Evolutionary conservation across 2,113 vertebrate genomes (phyloP).

Genomic region (Alaudala cheleensis): DNA sequence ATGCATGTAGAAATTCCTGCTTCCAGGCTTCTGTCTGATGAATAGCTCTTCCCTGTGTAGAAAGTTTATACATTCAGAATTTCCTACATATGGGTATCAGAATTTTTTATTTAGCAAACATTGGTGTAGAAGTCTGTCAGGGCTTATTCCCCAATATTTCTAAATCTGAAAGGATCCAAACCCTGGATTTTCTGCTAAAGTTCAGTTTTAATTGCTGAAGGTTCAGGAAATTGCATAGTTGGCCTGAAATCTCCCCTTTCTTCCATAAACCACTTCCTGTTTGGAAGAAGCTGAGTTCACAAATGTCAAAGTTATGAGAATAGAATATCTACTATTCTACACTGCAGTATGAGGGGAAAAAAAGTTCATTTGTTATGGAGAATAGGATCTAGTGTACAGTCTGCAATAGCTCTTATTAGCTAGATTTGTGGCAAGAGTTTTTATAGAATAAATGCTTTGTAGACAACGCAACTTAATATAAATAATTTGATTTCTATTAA

Average conservation of each 20-base stretch:
- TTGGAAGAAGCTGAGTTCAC: slow-evolving; percentile 39
- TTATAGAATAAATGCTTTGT: not conserved
- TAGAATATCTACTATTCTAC: not conserved
- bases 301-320: slow-evolving; percentile 9
- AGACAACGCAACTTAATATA: not conserved
- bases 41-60: not conserved
- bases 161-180: not conserved
- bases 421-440: not conserved
- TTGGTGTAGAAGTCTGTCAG: not conserved
- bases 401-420: not conserved
- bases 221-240: slow-evolving; percentile 30
- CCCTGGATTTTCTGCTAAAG: not conserved
- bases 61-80: not conserved
- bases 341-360: not conserved
- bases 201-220: slow-evolving; percentile 26
- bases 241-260: slow-evolving; percentile 2
- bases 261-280: slow-evolving; percentile 25
- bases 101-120: not conserved
- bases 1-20: not conserved
- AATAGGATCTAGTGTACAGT: not conserved
- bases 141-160: not conserved
- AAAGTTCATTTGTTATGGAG: not conserved
- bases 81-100: not conserved
- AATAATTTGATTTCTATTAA: not conserved
- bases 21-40: not conserved